A percentile compares a stretch with the other conserved stretches of the same genome.
Conservation (phyloP, 2,113 vertebrate genomes). For the Thunnus thynnus region DNA sequence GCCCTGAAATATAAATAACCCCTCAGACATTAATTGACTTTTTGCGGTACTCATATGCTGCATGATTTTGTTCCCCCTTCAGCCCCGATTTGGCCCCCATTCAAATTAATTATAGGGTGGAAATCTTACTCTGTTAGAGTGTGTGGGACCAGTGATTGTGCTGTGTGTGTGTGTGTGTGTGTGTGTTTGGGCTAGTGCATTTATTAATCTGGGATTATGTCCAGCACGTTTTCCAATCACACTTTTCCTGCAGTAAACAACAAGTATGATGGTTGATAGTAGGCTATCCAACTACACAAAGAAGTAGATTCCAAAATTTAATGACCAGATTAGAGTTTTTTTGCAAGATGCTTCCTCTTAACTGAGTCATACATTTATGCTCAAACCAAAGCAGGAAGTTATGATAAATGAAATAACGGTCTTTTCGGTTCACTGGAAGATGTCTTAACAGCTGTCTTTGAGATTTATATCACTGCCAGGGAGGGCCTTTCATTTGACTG, state of each 20-base stretch:
- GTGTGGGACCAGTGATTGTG: background rate
- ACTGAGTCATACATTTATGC: background rate
- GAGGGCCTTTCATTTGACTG: background rate
- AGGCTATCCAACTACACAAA: background rate
- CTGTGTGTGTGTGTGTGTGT: background rate
- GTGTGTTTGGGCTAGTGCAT: background rate
- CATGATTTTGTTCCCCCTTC: constrained; percentile 15
- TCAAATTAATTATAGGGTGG: constrained; percentile 37
- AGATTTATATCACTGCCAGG: background rate
- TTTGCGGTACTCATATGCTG: constrained; percentile 17
- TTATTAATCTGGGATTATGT: constrained; percentile 33
- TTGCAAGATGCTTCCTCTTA: background rate
- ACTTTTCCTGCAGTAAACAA: constrained; percentile 10
- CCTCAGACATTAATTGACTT: constrained; percentile 36
- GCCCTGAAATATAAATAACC: constrained; percentile 12
- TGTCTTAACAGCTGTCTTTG: background rate
- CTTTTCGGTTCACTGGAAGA: background rate
- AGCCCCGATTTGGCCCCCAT: constrained; percentile 28
- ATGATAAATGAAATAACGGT: background rate
- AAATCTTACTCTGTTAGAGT: constrained; percentile 6
- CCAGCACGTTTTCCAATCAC: constrained; percentile 20
- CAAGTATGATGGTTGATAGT: constrained; percentile 2
- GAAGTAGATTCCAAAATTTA: background rate
- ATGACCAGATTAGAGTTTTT: background rate
- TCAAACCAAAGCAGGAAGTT: background rate